Evolutionary conservation across 2,888 invertebrate genomes (phyloP), one percentile per base, ranked within the genome.

Genomic region (Rotaria sp.): DNA sequence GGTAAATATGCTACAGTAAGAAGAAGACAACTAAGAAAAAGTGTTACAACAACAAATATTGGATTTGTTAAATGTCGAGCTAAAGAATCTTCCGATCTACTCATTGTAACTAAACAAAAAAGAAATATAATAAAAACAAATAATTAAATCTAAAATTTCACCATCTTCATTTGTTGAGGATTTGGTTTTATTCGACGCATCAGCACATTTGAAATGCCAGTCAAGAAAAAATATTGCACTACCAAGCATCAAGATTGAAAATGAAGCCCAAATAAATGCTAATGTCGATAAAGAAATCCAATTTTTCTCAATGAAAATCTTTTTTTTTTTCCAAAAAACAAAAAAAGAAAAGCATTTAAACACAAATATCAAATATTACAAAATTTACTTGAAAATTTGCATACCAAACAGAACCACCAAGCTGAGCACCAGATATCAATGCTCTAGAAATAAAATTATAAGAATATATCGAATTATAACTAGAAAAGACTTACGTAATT

Each of bases 251-350:
- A 45, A 10, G 13, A 80, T 13, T 3, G 45, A 24, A 45, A 80
- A 45, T 80, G 80, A 80, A 26, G 80, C 80, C 80, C 80, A 80
- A n/a, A 80, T 80, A 41, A 80, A 45, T 41, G 80, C 4, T 13
- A 80, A 80, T n/a, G 80, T 80, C 8, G 41, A 41, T 26, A 80
- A 15, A 45, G 41, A 45, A n/a, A 80, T 26, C 26, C 15, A 13
- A 10, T 80, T 45, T 45, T 45, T 80, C 0, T 80, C 80, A n/a
- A 80, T 80, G 26, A 80, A 45, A 41, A 75, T 38, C 75, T 75
- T 2, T 38, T 41, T 35, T 26, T 18, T 8, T 18, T 50, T 50
- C 15, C 10, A 15, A 50, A 50, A 13, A 18, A 50, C 3, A 18
- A n/a, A n/a, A n/a, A 57, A 57, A 57, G 1, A 57, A 26, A 57